These are phyloP conservation scores for Sturmia bella DNA, from an alignment of 2,888 invertebrate genomes.

Conservation along the genomic window DNA sequence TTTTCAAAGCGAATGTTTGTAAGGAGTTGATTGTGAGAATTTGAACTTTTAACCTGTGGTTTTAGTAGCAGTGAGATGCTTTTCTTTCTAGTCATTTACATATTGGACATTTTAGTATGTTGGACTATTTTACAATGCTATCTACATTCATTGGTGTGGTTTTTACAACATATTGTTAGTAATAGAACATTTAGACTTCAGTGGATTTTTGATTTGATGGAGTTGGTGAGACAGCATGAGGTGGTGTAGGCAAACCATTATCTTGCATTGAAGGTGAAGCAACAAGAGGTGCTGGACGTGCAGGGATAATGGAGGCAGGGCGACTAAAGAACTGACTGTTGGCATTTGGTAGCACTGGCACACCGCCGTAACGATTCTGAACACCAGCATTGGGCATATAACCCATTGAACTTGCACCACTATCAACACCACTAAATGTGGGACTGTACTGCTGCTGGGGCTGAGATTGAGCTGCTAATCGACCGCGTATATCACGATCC, in stretches of 20 bases:
- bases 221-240: constrained; percentile 80
- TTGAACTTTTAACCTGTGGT: constrained; percentile 48
- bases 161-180: not conserved
- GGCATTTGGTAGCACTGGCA: constrained; percentile 79
- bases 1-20: constrained; percentile 2
- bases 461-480: constrained; percentile 23
- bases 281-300: constrained; percentile 71
- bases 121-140: too few relatives aligned
- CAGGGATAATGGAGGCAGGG: constrained; percentile 74
- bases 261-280: constrained; percentile 77
- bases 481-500: constrained; percentile 48
- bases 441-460: constrained; percentile 79
- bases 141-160: not conserved
- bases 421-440: constrained; percentile 81
- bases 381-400: constrained; percentile 75
- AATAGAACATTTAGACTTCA: constrained; percentile 77
- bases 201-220: constrained; percentile 81
- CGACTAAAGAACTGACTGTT: constrained; percentile 78
- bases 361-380: constrained; percentile 80
- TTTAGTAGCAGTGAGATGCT: too few relatives aligned
- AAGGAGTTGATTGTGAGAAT: constrained; percentile 9
- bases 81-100: too few relatives aligned
- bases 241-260: constrained; percentile 79
- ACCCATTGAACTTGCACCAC: constrained; percentile 77
- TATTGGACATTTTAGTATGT: too few relatives aligned